Conservation (phyloP, 2,888 invertebrate species). For the Oconnorella tubifera region DNA sequence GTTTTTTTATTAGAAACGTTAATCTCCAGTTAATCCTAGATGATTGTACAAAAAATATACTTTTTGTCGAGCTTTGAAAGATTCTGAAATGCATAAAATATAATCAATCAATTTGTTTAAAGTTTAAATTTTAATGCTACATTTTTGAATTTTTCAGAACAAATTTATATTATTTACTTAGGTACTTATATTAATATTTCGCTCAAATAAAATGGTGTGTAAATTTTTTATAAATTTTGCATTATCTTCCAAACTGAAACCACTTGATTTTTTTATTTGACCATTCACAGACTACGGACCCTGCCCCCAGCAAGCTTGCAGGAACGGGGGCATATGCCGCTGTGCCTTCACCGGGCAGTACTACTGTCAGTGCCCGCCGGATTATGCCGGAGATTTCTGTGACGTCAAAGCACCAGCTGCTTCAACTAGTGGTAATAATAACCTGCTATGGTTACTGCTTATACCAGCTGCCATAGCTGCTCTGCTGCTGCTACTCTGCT, state of each 20-base stretch:
- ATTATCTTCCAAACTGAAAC: too few species aligned
- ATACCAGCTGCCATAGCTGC: constrained; percentile 3
- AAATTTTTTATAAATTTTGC: too few species aligned
- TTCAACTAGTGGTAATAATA: neutral
- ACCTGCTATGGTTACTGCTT: constrained; percentile 4
- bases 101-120: too few species aligned
- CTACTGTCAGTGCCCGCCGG: constrained; percentile 9
- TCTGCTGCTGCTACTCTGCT: constrained; percentile 10
- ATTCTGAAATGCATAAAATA: too few species aligned
- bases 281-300: constrained; percentile 12
- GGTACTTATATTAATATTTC: neutral
- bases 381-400: neutral
- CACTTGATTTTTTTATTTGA: too few species aligned
- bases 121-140: constrained; percentile 1
- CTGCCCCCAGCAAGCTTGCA: constrained; percentile 2
- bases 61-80: too few species aligned
- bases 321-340: constrained; percentile 3
- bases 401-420: neutral
- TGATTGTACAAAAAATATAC: too few species aligned
- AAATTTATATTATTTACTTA: neutral
- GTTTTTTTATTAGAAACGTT: too few species aligned
- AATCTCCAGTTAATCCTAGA: too few species aligned
- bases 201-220: too few species aligned
- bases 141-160: too few species aligned
- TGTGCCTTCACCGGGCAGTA: constrained; percentile 3